Conservation (phyloP, 2,797 vertebrate genomes). For the Falco rusticolus region DNA sequence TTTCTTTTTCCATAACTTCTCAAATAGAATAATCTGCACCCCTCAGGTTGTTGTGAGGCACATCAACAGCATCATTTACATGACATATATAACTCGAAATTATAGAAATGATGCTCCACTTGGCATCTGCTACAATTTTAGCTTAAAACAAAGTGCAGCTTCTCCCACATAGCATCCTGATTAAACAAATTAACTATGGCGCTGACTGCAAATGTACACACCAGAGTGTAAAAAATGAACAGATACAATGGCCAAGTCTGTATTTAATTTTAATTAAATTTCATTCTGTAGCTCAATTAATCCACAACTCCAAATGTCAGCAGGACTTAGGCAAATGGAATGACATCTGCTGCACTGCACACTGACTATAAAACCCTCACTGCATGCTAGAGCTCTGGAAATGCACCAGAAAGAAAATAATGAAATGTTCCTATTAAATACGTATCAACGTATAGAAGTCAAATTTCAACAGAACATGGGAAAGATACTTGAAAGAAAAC, state of each 20-base stretch:
- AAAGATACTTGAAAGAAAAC: constrained; percentile 51
- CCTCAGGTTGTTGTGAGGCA: constrained; percentile 60
- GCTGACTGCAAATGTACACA: constrained; percentile 81
- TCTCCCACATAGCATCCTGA: constrained; percentile 85
- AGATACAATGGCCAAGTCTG: constrained; percentile 86
- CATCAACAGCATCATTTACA: constrained; percentile 74
- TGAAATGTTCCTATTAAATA: constrained; percentile 73
- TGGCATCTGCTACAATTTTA: constrained; percentile 83
- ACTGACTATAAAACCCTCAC: constrained; percentile 88
- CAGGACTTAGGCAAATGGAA: constrained; percentile 96
- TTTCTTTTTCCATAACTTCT: background rate
- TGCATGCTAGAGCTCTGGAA: constrained; percentile 86
- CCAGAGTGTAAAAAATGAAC: constrained; percentile 79
- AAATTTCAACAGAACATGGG: constrained; percentile 48
- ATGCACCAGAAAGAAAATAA: constrained; percentile 72
- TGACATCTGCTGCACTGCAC: constrained; percentile 93
- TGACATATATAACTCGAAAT: constrained; percentile 38
- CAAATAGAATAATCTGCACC: background rate
- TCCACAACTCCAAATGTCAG: constrained; percentile 95
- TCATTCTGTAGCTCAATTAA: constrained; percentile 90
- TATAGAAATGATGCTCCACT: constrained; percentile 59
- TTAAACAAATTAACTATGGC: constrained; percentile 91
- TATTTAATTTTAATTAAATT: constrained; percentile 95
- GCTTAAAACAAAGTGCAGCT: constrained; percentile 80
- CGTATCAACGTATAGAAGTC: constrained; percentile 57